A percentile compares a stretch with the other conserved stretches of the same genome.
phyloP scores from a whole-genome alignment of 2,888 invertebrate genomes.

The Fragum sueziense region DNA sequence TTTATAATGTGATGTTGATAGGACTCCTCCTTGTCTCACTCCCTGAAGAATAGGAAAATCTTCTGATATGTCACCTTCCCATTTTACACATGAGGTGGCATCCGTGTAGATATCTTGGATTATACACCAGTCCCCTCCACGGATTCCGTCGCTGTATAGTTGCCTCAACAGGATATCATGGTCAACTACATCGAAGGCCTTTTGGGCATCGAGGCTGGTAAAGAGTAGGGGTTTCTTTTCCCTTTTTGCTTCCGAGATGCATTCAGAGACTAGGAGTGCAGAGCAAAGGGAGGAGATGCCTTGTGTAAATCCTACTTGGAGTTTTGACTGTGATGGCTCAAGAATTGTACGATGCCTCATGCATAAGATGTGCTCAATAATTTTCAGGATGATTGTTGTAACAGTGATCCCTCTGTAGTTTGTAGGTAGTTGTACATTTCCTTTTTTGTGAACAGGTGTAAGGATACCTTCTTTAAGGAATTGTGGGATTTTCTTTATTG shows the following conservation, averaged over 20 bases:
- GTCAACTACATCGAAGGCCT: not conserved
- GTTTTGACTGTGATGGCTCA: not conserved
- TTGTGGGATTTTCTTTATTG: not conserved
- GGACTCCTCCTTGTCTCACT: not conserved
- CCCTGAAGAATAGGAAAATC: not conserved
- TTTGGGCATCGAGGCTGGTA: not conserved
- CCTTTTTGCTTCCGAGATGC: not conserved
- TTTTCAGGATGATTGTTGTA: not conserved
- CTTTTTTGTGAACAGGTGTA: not conserved
- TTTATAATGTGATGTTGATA: not conserved
- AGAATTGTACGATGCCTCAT: not conserved
- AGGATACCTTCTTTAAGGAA: not conserved
- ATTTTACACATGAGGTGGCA: not conserved
- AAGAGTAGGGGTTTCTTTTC: not conserved
- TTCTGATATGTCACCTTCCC: not conserved
- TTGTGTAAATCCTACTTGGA: not conserved
- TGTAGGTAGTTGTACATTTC: not conserved
- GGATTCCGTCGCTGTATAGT: not conserved
- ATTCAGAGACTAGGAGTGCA: not conserved
- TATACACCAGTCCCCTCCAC: not conserved
- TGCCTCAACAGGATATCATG: not conserved
- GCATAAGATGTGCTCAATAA: not conserved
- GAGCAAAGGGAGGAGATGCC: not conserved
- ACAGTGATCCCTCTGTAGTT: not conserved
- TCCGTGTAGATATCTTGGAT: not conserved